Percentiles rank a stretch among this genome's conserved stretches.
phyloP scores from a whole-genome alignment of 2,888 invertebrate species.

The Crossocerus cetratus region DNA sequence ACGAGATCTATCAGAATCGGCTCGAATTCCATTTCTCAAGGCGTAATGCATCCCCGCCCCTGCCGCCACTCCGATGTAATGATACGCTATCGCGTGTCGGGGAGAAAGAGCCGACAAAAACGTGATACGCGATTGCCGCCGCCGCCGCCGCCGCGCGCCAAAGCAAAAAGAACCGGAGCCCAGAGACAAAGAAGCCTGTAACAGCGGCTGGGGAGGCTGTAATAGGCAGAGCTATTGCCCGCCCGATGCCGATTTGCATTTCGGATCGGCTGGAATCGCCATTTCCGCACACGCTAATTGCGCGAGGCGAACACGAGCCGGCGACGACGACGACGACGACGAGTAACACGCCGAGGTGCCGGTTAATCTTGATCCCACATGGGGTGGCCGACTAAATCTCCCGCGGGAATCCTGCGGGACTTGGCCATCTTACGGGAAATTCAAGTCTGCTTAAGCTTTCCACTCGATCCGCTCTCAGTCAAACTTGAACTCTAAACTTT shows the following conservation, averaged over 20 bases:
- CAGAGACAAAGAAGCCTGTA: too few species aligned
- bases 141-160: conserved; percentile 5
- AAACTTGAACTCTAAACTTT: not conserved
- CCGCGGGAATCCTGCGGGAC: too few species aligned
- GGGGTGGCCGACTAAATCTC: too few species aligned
- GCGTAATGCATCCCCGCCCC: conserved; percentile 41
- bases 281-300: conserved; percentile 23
- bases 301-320: conserved; percentile 10
- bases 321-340: too few species aligned
- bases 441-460: too few species aligned
- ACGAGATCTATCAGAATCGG: conserved; percentile 47
- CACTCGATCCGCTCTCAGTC: too few species aligned
- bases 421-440: too few species aligned
- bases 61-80: conserved; percentile 47
- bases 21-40: conserved; percentile 57
- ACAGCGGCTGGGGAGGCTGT: conserved; percentile 2
- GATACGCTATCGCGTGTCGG: conserved; percentile 47
- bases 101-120: conserved; percentile 51
- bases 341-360: too few species aligned
- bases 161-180: too few species aligned
- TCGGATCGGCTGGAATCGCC: conserved; percentile 19
- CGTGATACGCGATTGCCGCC: not conserved
- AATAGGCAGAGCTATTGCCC: conserved; percentile 8
- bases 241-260: conserved; percentile 26
- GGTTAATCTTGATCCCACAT: too few species aligned